These are phyloP conservation scores for Sebastes trivittatus DNA, from an alignment of 2,797 vertebrate species.

Conservation along the genomic window DNA sequence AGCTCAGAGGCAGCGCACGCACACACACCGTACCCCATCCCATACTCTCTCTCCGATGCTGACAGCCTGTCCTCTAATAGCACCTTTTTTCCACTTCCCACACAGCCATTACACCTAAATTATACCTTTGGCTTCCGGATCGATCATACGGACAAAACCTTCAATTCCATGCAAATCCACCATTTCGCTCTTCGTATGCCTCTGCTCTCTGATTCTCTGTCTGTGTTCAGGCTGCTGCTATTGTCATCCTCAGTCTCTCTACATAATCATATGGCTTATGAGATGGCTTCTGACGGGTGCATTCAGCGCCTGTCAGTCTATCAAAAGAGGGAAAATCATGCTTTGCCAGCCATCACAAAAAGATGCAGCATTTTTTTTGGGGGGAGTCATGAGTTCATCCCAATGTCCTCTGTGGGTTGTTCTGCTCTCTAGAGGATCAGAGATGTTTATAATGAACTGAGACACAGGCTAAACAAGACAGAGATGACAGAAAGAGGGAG, in stretches of 20 bases:
- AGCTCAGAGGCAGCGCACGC: constrained; percentile 9
- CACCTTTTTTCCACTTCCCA: constrained; percentile 33
- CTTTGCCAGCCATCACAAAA: constrained; percentile 9
- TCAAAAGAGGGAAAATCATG: constrained; percentile 20
- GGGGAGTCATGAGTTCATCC: background rate
- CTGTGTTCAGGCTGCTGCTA: constrained; percentile 1
- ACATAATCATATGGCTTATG: constrained; percentile 35
- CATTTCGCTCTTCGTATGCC: background rate
- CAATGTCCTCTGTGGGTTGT: background rate
- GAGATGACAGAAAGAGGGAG: background rate
- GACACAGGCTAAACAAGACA: constrained; percentile 8
- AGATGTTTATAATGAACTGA: constrained; percentile 5
- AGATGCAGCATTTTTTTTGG: background rate
- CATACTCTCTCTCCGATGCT: constrained; percentile 7
- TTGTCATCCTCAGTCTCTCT: constrained; percentile 17
- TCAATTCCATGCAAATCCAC: constrained; percentile 53
- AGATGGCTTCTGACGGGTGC: constrained; percentile 13
- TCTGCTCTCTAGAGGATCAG: background rate
- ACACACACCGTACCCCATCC: background rate
- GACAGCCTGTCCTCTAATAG: constrained; percentile 51
- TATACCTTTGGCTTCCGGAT: constrained; percentile 53
- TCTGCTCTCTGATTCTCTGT: constrained; percentile 3
- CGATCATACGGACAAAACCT: constrained; percentile 54
- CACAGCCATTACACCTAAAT: constrained; percentile 57
- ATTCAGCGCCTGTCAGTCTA: constrained; percentile 39